Evolutionary conservation across 2,113 vertebrate genomes (phyloP), one percentile per base, ranked within the genome.

Genomic region (Leptodactylus fuscus): DNA sequence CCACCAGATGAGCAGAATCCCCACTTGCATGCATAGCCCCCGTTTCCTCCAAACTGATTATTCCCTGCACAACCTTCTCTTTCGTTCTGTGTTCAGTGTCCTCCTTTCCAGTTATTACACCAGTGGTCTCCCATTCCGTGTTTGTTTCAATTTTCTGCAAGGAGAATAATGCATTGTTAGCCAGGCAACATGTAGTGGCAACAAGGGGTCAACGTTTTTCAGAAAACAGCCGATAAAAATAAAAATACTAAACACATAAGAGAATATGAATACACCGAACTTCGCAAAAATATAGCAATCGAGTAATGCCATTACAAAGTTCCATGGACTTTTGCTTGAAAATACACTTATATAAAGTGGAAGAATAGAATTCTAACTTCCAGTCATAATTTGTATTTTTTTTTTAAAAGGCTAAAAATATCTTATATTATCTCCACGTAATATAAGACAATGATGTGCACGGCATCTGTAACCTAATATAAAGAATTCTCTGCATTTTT

Each of bases 1-100:
- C 93, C 49, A n/a, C 16, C 0, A 36, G 60, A 73, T 88, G 88
- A 62, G 90, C 87, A 38, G 92, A 90, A 51, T 94, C 92, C 85
- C 92, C 89, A 55, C 91, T 88, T 0, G 88, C 91, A 38, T 89
- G 93, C 89, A 92, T 93, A 85, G 87, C 94, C 92, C 94, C 92
- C 92, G 91, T 91, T 86, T 95, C 92, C 38, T 93, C 93, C 76
- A 94, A 88, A 83, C 89, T 67, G 48, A 93, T 78, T 0, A 91
- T 91, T 82, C 95, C 93, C 88, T 94, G 91, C 70, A 94, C 90
- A 88, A 93, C 90, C 92, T 93, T 94, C 89, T 91, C 89, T 27
- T 79, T 55, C 3, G 85, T 10, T 1, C 88, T 88, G 0, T 75
- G 90, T 12, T 87, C 87, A 34, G 55, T 34, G 0, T 29, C 86